Evolutionary conservation across 2,888 invertebrate genomes (phyloP), one percentile per base, ranked within the genome.

Genomic region (Melanargia galathea): DNA sequence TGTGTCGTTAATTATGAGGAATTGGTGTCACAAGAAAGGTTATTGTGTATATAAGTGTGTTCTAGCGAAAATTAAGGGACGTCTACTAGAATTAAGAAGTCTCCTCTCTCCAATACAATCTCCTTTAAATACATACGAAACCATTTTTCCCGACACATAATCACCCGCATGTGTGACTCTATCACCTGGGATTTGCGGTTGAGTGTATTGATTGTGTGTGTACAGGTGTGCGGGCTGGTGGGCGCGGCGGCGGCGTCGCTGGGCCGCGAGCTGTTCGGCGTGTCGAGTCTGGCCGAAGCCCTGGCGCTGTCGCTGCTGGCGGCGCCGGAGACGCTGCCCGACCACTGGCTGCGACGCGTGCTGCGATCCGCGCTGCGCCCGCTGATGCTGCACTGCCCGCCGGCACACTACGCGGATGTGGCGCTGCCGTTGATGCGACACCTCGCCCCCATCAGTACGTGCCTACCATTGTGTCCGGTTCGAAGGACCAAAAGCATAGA

Each of bases 281-380:
- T 95, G 67, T 93, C 95, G 7, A 95, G 95, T 55, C 93, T 98
- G 58, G 94, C 96, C 40, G 92, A 93, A 67, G 95, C 95, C 59
- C 91, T 98, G 56, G 91, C 94, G 1, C 94, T 93, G 70, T 95
- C 96, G 62, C 93, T 96, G 65, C 93, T 97, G 72, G 92, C 93
- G 58, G 94, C 94, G 72, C 91, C 96, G 64, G 87, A 94, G 86
- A 92, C 91, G 67, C 93, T 98, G 79, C 97, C 98, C 43, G 97
- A 98, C 84, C 95, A 96, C 87, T 94, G 97, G 86, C 87, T 98
- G 76, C 93, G 97, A 62, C 95, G 95, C 2, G 93, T 98, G 52
- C 95, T 97, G 70, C 93, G 97, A 52, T 95, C 95, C 40, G 97
- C 97, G 79, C 91, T 98, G 73, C 97, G 96, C 78, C 96, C 97